Conservation (phyloP, 2,888 invertebrate genomes). For the Melinaea menophilus region DNA sequence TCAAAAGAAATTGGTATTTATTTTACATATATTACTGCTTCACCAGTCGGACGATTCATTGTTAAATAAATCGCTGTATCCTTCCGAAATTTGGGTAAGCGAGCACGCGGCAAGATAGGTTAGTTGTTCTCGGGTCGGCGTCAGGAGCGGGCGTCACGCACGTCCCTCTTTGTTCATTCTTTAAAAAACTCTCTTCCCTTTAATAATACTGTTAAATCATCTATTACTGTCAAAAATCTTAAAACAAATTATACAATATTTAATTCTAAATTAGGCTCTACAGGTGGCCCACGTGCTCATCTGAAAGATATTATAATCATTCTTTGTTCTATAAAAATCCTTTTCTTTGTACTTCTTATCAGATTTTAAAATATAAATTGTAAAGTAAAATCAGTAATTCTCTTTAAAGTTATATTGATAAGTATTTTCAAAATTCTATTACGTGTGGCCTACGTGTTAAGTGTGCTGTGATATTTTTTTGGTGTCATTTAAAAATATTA, state of each 20-base stretch:
- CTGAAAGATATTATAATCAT: too few relatives aligned
- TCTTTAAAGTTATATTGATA: neutral
- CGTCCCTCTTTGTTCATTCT: neutral
- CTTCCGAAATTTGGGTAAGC: neutral
- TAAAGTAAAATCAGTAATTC: too few relatives aligned
- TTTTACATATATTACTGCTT: too few relatives aligned
- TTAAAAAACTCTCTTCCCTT: neutral
- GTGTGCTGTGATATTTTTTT: slow-evolving; percentile 40
- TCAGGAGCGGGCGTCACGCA: neutral
- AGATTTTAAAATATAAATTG: too few relatives aligned
- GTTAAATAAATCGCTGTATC: neutral
- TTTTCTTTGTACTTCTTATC: too few relatives aligned
- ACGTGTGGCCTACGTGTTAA: slow-evolving; percentile 37
- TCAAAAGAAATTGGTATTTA: too few relatives aligned
- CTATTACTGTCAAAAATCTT: too few relatives aligned
- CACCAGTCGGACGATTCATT: neutral
- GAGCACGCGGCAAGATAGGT: neutral
- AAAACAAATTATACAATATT: too few relatives aligned
- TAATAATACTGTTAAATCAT: neutral
- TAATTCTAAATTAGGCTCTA: too few relatives aligned
- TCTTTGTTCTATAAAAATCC: too few relatives aligned
- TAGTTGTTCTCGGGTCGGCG: neutral
- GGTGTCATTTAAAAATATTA: slow-evolving; percentile 13
- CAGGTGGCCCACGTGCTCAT: too few relatives aligned
- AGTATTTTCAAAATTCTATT: neutral